Evolutionary conservation across 1,140 invertebrate species (phyloP).

Genomic region (Formica exsecta): DNA sequence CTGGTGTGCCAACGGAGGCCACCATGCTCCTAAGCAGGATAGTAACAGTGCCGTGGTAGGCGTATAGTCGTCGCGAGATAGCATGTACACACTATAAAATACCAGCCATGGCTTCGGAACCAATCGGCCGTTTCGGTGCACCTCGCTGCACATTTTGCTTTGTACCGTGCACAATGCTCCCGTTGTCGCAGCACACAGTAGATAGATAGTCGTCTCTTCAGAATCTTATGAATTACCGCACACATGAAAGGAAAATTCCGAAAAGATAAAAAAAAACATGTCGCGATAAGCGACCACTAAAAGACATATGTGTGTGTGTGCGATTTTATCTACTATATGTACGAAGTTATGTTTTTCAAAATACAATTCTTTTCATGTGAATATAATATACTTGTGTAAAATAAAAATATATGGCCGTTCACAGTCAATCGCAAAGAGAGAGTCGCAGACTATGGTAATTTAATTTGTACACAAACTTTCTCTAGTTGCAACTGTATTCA

Average conservation of each 20-base stretch:
- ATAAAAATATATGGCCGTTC: background rate
- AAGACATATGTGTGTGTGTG: background rate
- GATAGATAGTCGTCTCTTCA: background rate
- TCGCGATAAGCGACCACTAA: background rate
- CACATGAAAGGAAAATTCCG: background rate
- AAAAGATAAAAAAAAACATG: background rate
- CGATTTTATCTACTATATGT: background rate
- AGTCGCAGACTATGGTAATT: conserved; percentile 41
- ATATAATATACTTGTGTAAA: conserved; percentile 7
- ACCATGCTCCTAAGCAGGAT: conserved; percentile 19
- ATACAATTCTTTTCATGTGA: background rate
- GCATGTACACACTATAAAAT: conserved; percentile 68
- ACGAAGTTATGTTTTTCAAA: background rate
- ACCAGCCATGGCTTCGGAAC: conserved; percentile 70
- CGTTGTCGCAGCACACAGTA: conserved; percentile 41
- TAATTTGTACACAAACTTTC: conserved; percentile 45
- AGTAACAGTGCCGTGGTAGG: conserved; percentile 16
- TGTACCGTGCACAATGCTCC: conserved; percentile 72
- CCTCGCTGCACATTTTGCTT: conserved; percentile 81
- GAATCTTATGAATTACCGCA: conserved; percentile 9
- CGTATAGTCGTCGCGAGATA: conserved; percentile 56
- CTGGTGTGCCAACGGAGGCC: conserved; percentile 6
- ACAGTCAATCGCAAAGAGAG: conserved; percentile 22
- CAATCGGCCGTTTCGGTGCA: conserved; percentile 79
- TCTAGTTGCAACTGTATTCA: conserved; percentile 16